Evolutionary conservation across 2,888 invertebrate species (phyloP).

Genomic region (Cylloceria caligata): DNA sequence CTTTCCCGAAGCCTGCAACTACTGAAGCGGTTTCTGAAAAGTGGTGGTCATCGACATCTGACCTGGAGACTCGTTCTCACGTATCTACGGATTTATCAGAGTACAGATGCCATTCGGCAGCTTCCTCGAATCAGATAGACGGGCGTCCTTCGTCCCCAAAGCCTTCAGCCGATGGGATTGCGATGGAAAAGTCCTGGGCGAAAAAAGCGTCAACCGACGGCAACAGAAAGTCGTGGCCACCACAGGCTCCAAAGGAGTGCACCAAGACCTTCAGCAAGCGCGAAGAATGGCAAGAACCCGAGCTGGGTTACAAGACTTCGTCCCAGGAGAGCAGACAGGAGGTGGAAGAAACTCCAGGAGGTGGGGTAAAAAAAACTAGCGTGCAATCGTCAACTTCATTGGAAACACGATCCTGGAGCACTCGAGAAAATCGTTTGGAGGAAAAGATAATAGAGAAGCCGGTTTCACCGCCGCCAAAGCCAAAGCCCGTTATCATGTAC

Average conservation of each 20-base stretch:
- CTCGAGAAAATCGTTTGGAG: constrained; percentile 75
- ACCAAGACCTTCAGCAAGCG: constrained; percentile 76
- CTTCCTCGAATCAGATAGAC: constrained; percentile 76
- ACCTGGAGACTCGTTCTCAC: constrained; percentile 78
- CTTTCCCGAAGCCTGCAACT: constrained; percentile 51
- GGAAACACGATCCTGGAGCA: constrained; percentile 81
- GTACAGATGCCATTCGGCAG: constrained; percentile 79
- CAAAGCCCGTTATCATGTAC: constrained; percentile 82
- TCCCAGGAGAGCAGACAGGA: constrained; percentile 78
- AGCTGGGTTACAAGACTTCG: constrained; percentile 78
- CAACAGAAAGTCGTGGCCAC: constrained; percentile 86
- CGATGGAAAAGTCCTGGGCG: constrained; percentile 90
- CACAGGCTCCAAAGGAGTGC: constrained; percentile 76
- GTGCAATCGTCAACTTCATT: constrained; percentile 80
- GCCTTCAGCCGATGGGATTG: constrained; percentile 88
- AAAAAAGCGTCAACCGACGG: constrained; percentile 85
- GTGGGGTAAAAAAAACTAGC: constrained; percentile 79
- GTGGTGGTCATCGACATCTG: constrained; percentile 79
- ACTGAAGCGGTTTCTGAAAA: constrained; percentile 67
- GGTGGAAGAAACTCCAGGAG: constrained; percentile 77
- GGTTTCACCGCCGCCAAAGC: constrained; percentile 70
- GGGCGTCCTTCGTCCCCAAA: constrained; percentile 82
- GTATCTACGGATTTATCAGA: constrained; percentile 81
- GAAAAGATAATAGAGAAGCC: constrained; percentile 75
- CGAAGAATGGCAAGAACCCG: constrained; percentile 80